These are phyloP conservation scores for Cryptotis parvus DNA, from an alignment of 2,113 vertebrate species.

Conservation along the genomic window DNA sequence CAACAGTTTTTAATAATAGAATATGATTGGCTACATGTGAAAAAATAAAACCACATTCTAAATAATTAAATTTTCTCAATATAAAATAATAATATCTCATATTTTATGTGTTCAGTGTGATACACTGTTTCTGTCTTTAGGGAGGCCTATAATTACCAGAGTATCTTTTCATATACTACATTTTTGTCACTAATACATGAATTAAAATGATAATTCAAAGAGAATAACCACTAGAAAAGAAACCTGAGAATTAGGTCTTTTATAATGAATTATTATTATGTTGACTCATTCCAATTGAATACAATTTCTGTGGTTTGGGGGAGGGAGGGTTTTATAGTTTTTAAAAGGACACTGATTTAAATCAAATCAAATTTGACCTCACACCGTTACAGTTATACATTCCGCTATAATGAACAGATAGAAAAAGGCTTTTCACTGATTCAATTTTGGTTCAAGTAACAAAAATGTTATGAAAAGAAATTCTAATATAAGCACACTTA, in stretches of 20 bases:
- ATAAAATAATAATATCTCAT: conserved; percentile 80
- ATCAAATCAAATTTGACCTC: conserved; percentile 49
- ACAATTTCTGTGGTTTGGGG: conserved; percentile 62
- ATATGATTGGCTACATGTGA: conserved; percentile 79
- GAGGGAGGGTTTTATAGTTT: conserved; percentile 28
- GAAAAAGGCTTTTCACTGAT: conserved; percentile 34
- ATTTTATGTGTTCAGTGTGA: conserved; percentile 72
- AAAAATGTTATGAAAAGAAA: conserved; percentile 31
- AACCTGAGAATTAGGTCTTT: conserved; percentile 72
- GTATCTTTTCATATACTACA: conserved; percentile 71
- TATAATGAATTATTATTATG: conserved; percentile 66
- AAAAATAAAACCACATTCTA: conserved; percentile 81
- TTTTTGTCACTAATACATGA: conserved; percentile 80
- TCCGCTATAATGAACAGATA: conserved; percentile 48
- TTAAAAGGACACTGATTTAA: conserved; percentile 61
- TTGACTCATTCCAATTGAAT: neutral
- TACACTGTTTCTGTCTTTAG: conserved; percentile 66
- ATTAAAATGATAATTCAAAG: conserved; percentile 82
- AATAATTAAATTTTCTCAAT: conserved; percentile 84
- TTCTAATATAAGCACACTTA: conserved; percentile 38
- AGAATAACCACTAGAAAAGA: conserved; percentile 75
- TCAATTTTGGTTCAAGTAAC: neutral
- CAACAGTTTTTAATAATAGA: conserved; percentile 82
- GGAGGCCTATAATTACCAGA: conserved; percentile 75
- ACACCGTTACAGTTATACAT: conserved; percentile 16